phyloP scores from a whole-genome alignment of 2,797 vertebrate genomes.

The Valencia hispanica region DNA sequence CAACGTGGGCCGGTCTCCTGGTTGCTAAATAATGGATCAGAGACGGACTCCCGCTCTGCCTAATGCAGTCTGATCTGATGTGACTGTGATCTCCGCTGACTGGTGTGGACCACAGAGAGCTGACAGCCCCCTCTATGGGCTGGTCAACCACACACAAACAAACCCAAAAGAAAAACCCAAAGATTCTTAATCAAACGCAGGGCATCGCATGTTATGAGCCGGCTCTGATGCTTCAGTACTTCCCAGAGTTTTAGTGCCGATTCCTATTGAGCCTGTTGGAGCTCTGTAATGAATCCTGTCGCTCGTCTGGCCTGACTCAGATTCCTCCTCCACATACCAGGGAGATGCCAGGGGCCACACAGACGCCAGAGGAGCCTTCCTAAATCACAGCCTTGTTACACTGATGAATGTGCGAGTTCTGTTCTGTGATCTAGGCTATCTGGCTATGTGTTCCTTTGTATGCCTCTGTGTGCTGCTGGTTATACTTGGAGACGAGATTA shows the following conservation, averaged over 20 bases:
- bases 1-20: conserved; percentile 78
- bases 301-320: conserved; percentile 76
- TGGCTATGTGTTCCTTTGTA: conserved; percentile 67
- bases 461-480: conserved; percentile 34
- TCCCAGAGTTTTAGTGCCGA: conserved; percentile 63
- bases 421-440: conserved; percentile 76
- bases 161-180: conserved; percentile 28
- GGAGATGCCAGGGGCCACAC: conserved; percentile 81
- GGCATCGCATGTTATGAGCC: conserved; percentile 47
- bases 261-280: conserved; percentile 72
- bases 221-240: conserved; percentile 43
- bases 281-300: conserved; percentile 80
- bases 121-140: conserved; percentile 68
- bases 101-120: conserved; percentile 75
- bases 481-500: conserved; percentile 58
- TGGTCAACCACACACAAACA: conserved; percentile 56
- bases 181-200: conserved; percentile 62
- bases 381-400: conserved; percentile 85
- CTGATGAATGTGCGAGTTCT: conserved; percentile 80
- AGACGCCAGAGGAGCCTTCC: conserved; percentile 82
- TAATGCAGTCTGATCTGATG: conserved; percentile 83
- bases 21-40: conserved; percentile 84
- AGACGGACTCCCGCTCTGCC: conserved; percentile 78
- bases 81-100: conserved; percentile 80
- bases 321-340: conserved; percentile 82